Base-by-base conservation (phyloP, 2,113 vertebrate genomes). In the Saccopteryx leptura region DNA sequence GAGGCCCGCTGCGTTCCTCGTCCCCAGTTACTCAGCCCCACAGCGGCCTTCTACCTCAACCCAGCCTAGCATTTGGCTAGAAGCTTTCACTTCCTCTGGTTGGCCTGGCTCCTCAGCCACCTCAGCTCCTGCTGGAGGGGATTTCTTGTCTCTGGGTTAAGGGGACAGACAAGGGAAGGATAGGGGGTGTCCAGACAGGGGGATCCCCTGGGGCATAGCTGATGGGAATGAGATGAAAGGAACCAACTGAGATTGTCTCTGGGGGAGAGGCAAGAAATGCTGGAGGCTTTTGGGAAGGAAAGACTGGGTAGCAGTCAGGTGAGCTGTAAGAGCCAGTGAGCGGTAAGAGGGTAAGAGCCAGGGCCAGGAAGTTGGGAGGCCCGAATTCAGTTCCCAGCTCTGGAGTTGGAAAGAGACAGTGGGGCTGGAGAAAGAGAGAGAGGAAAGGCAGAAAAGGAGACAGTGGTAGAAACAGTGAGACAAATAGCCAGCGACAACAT, bases 41-140 rank as follows among this genome's bases (percentile, higher is more conserved):
- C 1, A 21, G 63, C 21, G 7, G 21, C 15, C 48, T 28, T 66
- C 82, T 78, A 76, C 19, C 91, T 81, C 81, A 56, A 60, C 85
- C 78, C 90, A 26, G 79, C 48, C 88, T 65, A n/a, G 33, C 84
- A 31, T 19, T 80, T 56, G 28, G 81, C 84, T 26, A 0, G 15
- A 33, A 92, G 72, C 86, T 96, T 88, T 95, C 96, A 86, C 96
- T 97, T 97, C 96, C 97, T 95, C 96, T 9, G 15, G 61, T 23
- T 1, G 2, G 31, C n/a, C 75, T 46, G 50, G 23, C 56, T 80
- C 60, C 26, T 61, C 15, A 7, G 78, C 69, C 82, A 82, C 74
- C 75, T 93, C 87, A 72, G n/a, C 19, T 2, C 21, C 90, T 72
- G 33, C 82, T 66, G 26, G 80, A 79, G 90, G 95, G 96, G 95